Percentiles rank a stretch among this genome's conserved stretches.
These are phyloP conservation scores for Mus minutoides DNA, from an alignment of 2,797 vertebrate species.

Conservation along the genomic window DNA sequence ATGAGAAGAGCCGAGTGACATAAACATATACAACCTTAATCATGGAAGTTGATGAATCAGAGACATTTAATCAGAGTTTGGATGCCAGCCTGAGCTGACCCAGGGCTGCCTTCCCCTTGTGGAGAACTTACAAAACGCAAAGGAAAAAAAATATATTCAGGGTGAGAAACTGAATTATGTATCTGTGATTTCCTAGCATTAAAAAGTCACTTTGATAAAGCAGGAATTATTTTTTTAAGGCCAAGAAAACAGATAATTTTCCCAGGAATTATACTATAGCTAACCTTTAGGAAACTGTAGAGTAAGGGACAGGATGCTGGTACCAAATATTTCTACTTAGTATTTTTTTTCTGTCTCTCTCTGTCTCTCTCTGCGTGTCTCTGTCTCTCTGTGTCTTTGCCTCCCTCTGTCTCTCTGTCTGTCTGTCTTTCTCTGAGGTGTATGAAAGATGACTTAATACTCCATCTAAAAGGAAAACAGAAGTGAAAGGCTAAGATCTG, in stretches of 20 bases:
- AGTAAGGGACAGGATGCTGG: neutral
- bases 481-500: neutral
- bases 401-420: neutral
- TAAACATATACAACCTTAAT: slow-evolving; percentile 33
- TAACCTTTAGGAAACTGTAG: neutral
- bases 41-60: slow-evolving; percentile 37
- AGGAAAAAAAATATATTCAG: slow-evolving; percentile 22
- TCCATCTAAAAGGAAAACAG: neutral
- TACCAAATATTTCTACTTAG: slow-evolving; percentile 43
- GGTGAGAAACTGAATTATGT: neutral
- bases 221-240: slow-evolving; percentile 23
- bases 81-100: neutral
- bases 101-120: slow-evolving; percentile 1
- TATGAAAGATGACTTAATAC: slow-evolving; percentile 5
- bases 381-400: neutral
- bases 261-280: neutral
- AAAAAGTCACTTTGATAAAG: slow-evolving; percentile 41
- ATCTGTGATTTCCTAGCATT: slow-evolving; percentile 20
- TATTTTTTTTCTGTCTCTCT: too few species aligned
- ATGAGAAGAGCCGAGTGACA: slow-evolving; percentile 1
- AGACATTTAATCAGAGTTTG: slow-evolving; percentile 21
- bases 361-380: neutral
- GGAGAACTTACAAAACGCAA: slow-evolving; percentile 38
- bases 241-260: neutral
- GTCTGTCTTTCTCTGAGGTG: neutral